Evolutionary conservation across 2,797 vertebrate genomes (phyloP).

Genomic region (Pangasius sanitwongsei): DNA sequence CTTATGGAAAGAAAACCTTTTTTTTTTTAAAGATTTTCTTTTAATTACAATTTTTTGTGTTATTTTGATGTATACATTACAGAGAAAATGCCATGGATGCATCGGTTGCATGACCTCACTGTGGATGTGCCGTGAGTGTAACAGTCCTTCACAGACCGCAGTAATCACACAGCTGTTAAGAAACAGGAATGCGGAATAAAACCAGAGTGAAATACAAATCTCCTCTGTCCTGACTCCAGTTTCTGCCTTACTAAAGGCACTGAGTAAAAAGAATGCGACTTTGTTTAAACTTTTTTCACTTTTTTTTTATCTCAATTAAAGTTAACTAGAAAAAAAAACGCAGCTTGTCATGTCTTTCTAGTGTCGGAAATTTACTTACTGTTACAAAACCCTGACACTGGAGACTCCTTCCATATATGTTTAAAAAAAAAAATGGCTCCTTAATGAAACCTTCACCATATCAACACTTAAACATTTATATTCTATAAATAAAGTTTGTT

Average conservation of each 20-base stretch:
- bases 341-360: too few species aligned
- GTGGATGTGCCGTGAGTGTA: neutral
- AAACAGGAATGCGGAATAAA: constrained; percentile 1
- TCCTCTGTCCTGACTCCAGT: neutral
- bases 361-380: too few species aligned
- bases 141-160: neutral
- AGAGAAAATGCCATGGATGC: neutral
- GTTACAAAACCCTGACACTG: too few species aligned
- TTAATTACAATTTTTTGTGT: neutral
- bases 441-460: too few species aligned
- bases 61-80: neutral
- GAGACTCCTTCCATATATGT: too few species aligned
- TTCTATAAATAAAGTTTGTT: too few species aligned
- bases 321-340: too few species aligned
- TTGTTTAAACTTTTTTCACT: neutral
- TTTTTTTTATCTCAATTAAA: too few species aligned
- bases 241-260: neutral
- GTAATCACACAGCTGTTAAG: neutral
- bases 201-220: neutral
- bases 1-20: too few species aligned
- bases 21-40: neutral
- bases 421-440: too few species aligned
- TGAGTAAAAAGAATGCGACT: neutral
- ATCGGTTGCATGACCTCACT: neutral
- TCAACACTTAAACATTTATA: too few species aligned